phyloP scores from a whole-genome alignment of 2,888 invertebrate genomes.

The Lypha dubia region DNA sequence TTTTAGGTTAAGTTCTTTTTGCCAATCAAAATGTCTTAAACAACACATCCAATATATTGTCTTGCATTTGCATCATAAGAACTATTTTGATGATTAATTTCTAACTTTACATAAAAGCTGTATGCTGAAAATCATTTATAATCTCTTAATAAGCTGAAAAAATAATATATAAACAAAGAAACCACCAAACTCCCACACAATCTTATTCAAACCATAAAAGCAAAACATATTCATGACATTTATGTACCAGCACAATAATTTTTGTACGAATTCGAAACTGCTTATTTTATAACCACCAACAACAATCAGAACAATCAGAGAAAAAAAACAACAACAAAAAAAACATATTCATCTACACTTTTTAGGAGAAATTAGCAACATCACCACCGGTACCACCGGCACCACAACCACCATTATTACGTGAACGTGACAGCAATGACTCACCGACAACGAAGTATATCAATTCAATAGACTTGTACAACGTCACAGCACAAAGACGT shows the following conservation, averaged over 20 bases:
- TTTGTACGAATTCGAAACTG: constrained; percentile 22
- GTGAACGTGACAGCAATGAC: constrained; percentile 73
- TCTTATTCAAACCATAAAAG: neutral
- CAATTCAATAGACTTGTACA: constrained; percentile 80
- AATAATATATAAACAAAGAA: too few relatives aligned
- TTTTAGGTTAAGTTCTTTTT: too few relatives aligned
- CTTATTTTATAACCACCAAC: constrained; percentile 66
- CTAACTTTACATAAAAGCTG: constrained; percentile 1
- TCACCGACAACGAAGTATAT: constrained; percentile 80
- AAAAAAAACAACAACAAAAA: constrained; percentile 38
- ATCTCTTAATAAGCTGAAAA: constrained; percentile 4
- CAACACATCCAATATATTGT: too few relatives aligned
- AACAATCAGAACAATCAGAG: constrained; percentile 55
- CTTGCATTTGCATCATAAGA: too few relatives aligned
- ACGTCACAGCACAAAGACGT: constrained; percentile 78
- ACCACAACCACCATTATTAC: constrained; percentile 73
- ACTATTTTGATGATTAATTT: constrained; percentile 2
- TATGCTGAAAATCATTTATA: neutral
- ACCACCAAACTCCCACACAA: constrained; percentile 1
- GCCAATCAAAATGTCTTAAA: too few relatives aligned
- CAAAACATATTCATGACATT: constrained; percentile 16
- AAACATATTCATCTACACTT: constrained; percentile 69
- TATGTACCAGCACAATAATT: constrained; percentile 23
- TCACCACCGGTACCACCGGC: constrained; percentile 77
- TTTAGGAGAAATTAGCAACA: constrained; percentile 77